Evolutionary conservation across 2,113 vertebrate species (phyloP), one percentile per base, ranked within the genome.

Genomic region (Motacilla alba): DNA sequence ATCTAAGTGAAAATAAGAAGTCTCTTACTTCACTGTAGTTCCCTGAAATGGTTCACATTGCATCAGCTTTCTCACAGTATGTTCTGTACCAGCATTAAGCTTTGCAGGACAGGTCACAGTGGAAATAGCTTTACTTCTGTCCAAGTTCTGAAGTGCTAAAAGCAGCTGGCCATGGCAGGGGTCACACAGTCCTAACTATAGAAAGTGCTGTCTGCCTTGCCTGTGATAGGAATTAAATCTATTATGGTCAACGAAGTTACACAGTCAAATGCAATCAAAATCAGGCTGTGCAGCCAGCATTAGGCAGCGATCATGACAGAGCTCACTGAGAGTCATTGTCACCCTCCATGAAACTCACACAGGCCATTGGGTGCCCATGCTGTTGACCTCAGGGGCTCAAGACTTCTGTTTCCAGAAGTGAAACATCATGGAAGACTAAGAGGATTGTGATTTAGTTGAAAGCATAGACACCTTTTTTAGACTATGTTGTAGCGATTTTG

Each of bases 201-300:
- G 70, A 72, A 85, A 76, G 27, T 69, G 37, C 75, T 89, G 44
- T 64, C 74, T 94, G 81, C 35, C 74, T 56, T 77, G 47, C 39
- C 35, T 56, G 11, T 47, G 73, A 60, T 26, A 64, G 68, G 72
- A 33, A 39, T 85, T 93, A 82, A 94, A 95, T 93, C 84, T 91
- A 18, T 94, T 94, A 75, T 7, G 22, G 81, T 39, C 74, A 28
- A 13, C 50, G 76, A 64, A 94, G 74, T 78, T 81, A 28, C 35
- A 37, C 59, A 87, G 87, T 89, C 83, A 94, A 81, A 70, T 59
- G 76, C 76, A 89, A 86, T 95, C 93, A 92, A 14, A 94, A n/a
- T 96, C 83, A 73, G 63, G 6, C 83, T 23, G 30, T n/a, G 62
- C 63, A 44, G 23, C 47, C 73, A 56, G 80, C n/a, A 31, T 90